Evolutionary conservation across 2,888 invertebrate genomes (phyloP).

Genomic region (Agrochola macilenta): DNA sequence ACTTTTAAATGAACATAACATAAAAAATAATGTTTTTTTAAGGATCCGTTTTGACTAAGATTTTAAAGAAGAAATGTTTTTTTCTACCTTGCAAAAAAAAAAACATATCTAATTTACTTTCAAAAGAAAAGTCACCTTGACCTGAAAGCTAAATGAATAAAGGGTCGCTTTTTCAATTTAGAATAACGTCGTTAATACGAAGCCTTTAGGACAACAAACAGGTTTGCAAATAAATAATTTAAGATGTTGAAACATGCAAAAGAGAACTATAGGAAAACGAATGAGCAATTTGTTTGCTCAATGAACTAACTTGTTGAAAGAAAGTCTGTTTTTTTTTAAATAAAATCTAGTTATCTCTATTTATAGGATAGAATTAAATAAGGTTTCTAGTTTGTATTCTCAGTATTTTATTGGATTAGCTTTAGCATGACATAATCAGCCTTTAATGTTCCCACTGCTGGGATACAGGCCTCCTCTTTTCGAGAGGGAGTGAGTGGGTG

Average conservation of each 20-base stretch:
- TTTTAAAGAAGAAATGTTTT: background rate
- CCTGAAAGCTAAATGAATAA: slow-evolving; percentile 46
- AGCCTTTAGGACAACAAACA: slow-evolving; percentile 40
- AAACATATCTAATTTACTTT: slow-evolving; percentile 26
- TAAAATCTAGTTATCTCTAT: slow-evolving; percentile 14
- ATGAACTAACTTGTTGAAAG: slow-evolving; percentile 14
- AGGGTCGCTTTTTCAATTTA: slow-evolving; percentile 48
- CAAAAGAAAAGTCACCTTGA: slow-evolving; percentile 38
- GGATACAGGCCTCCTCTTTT: background rate
- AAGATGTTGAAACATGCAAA: slow-evolving; percentile 23
- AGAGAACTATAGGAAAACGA: slow-evolving; percentile 28
- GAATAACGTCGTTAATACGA: slow-evolving; percentile 51
- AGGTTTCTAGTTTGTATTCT: background rate
- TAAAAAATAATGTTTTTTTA: slow-evolving; percentile 12
- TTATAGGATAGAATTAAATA: background rate
- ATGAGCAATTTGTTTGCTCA: slow-evolving; percentile 13
- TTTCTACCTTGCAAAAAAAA: background rate
- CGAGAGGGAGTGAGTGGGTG: too few species aligned
- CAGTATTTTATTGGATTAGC: background rate
- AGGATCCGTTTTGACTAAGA: background rate
- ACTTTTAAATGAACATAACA: slow-evolving; percentile 11
- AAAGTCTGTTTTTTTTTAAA: slow-evolving; percentile 4
- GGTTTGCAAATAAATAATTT: slow-evolving; percentile 44
- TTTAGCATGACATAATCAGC: background rate
- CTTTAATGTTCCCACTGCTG: background rate